phyloP scores from a whole-genome alignment of 2,113 vertebrate genomes.

The Galemys pyrenaicus region DNA sequence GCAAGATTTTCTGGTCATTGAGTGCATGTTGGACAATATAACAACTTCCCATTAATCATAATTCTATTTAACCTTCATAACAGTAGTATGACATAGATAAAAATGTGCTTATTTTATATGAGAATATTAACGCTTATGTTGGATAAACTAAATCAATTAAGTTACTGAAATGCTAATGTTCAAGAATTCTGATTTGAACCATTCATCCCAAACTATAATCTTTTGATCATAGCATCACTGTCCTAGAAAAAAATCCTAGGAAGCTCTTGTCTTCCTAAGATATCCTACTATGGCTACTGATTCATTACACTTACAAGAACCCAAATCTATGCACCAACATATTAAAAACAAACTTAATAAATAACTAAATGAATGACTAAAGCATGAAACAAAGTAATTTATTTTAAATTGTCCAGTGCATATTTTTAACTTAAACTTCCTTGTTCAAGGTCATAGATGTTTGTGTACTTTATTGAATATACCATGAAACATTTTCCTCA shows the following conservation, averaged over 20 bases:
- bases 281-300: not conserved
- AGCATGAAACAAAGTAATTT: not conserved
- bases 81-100: not conserved
- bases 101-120: not conserved
- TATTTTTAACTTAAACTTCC: conserved; percentile 9
- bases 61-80: not conserved
- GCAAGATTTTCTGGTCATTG: not conserved
- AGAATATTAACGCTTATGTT: not conserved
- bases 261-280: not conserved
- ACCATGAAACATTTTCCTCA: not conserved
- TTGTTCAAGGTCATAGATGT: not conserved
- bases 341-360: not conserved
- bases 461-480: not conserved
- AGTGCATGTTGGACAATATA: not conserved
- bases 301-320: not conserved
- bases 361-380: not conserved
- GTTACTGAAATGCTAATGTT: not conserved
- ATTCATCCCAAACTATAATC: not conserved
- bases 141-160: not conserved
- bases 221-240: not conserved
- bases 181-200: not conserved
- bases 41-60: not conserved
- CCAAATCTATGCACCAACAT: not conserved
- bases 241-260: not conserved
- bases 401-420: not conserved